Evolutionary conservation across 1,140 invertebrate species (phyloP).

Genomic region (Pinna nobilis): DNA sequence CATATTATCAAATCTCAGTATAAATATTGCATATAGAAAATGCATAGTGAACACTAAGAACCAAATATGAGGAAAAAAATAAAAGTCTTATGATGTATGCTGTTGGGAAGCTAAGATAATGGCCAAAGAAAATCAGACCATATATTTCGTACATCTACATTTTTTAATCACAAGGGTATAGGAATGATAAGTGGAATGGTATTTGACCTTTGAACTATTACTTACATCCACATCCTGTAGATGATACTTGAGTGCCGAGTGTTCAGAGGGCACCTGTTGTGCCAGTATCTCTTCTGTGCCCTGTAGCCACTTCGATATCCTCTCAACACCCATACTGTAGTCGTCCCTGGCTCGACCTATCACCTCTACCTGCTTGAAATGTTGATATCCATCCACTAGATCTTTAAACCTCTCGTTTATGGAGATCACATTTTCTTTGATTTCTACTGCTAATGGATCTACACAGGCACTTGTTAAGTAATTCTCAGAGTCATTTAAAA

Average conservation of each 20-base stretch:
- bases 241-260: conserved; percentile 86
- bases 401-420: conserved; percentile 87
- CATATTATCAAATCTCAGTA: too few species aligned
- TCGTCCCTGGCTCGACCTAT: conserved; percentile 87
- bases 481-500: conserved; percentile 88
- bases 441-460: conserved; percentile 84
- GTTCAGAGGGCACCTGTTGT: conserved; percentile 79
- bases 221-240: conserved; percentile 84
- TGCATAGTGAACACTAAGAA: too few species aligned
- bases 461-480: conserved; percentile 92
- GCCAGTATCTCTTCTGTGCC: conserved; percentile 80
- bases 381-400: conserved; percentile 55
- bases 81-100: too few species aligned
- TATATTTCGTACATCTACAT: too few species aligned
- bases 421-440: conserved; percentile 84
- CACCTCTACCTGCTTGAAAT: conserved; percentile 87
- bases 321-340: conserved; percentile 85
- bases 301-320: conserved; percentile 86
- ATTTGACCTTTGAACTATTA: too few species aligned
- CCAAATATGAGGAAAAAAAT: too few species aligned
- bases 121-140: too few species aligned
- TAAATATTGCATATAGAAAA: too few species aligned
- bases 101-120: too few species aligned
- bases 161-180: too few species aligned
- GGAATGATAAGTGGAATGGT: too few species aligned